Conservation (phyloP, 2,797 vertebrate genomes). For the Acanthurus tractus region DNA sequence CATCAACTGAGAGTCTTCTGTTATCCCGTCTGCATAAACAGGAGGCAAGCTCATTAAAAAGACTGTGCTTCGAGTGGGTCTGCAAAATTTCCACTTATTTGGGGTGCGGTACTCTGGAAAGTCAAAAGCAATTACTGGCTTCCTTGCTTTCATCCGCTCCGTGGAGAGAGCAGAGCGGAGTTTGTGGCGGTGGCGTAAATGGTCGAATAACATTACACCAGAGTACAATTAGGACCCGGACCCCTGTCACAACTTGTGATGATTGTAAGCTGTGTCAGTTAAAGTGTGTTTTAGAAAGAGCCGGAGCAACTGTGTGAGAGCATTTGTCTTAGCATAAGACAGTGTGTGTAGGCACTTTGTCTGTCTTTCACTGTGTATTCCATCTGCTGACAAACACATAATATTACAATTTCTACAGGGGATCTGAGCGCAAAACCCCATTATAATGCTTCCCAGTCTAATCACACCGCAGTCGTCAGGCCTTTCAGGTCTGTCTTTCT, state of each 20-base stretch:
- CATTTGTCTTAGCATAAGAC: slow-evolving; percentile 25
- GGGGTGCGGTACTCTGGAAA: slow-evolving; percentile 52
- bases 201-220: slow-evolving; percentile 67
- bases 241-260: slow-evolving; percentile 57
- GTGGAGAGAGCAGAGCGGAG: slow-evolving; percentile 37
- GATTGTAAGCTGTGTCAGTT: slow-evolving; percentile 48
- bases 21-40: slow-evolving; percentile 68
- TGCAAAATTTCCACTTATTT: slow-evolving; percentile 57
- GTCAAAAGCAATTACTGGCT: slow-evolving; percentile 76
- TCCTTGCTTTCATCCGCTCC: slow-evolving; percentile 53
- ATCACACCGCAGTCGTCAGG: slow-evolving; percentile 35
- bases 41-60: slow-evolving; percentile 78
- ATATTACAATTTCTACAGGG: slow-evolving; percentile 35
- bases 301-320: slow-evolving; percentile 7
- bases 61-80: slow-evolving; percentile 37
- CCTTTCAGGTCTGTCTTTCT: slow-evolving; percentile 32
- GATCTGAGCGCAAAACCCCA: slow-evolving; percentile 33
- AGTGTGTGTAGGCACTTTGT: not conserved
- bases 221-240: slow-evolving; percentile 73
- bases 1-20: slow-evolving; percentile 60
- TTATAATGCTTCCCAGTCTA: slow-evolving; percentile 52
- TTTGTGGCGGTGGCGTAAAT: slow-evolving; percentile 59
- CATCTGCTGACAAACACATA: slow-evolving; percentile 37
- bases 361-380: slow-evolving; percentile 14
- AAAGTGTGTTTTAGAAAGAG: slow-evolving; percentile 47